phyloP scores from a whole-genome alignment of 2,888 invertebrate genomes.

The Acleris emargana region DNA sequence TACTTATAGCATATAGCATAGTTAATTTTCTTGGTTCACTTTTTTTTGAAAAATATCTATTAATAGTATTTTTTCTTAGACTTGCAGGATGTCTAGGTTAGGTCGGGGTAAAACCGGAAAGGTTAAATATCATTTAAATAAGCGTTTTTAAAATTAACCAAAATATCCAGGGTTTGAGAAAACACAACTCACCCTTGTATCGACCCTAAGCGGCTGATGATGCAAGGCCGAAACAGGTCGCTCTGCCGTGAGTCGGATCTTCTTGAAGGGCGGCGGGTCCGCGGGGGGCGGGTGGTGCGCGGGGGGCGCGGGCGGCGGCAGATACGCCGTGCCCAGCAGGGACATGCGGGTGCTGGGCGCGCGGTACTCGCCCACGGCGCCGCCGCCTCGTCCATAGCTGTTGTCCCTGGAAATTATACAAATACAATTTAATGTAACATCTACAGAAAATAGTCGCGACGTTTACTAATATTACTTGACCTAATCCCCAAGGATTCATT shows the following conservation, averaged over 20 bases:
- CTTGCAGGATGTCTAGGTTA: no score
- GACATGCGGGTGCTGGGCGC: conserved; percentile 82
- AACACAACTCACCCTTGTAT: conserved; percentile 81
- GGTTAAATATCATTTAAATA: neutral
- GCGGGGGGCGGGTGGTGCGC: conserved; percentile 75
- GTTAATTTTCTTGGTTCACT: no score
- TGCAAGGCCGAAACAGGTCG: conserved; percentile 65
- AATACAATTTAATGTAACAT: no score
- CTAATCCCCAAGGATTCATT: no score
- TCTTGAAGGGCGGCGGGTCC: conserved; percentile 86
- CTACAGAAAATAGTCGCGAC: no score
- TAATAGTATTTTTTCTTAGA: no score
- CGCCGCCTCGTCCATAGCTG: conserved; percentile 73
- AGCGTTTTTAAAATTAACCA: neutral
- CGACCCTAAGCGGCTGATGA: conserved; percentile 86
- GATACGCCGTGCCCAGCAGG: conserved; percentile 85
- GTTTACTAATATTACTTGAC: no score
- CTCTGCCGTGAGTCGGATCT: conserved; percentile 85
- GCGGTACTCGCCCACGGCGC: conserved; percentile 72
- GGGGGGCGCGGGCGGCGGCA: conserved; percentile 76
- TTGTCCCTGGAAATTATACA: conserved; percentile 63
- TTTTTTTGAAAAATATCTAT: no score
- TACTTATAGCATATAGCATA: no score
- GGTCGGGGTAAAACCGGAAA: no score
- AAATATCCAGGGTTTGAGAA: neutral